phyloP scores from a whole-genome alignment of 2,888 invertebrate genomes.

The Apamea monoglypha region DNA sequence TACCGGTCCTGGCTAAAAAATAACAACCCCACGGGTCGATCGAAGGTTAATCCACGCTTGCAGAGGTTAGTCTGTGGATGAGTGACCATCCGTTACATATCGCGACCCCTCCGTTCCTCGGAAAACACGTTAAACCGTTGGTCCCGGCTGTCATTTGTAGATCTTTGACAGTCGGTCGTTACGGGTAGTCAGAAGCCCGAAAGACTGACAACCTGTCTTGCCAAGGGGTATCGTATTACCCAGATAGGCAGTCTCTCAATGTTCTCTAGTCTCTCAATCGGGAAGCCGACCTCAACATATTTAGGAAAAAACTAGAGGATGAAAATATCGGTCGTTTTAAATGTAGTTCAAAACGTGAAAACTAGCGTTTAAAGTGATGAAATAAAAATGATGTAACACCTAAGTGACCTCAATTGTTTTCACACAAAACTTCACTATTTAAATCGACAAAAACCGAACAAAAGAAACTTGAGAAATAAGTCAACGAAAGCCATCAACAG shows the following conservation, averaged over 20 bases:
- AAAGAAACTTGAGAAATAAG: conserved; percentile 50
- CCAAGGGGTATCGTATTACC: background rate
- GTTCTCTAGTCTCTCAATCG: too few relatives aligned
- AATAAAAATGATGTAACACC: background rate
- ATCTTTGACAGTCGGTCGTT: background rate
- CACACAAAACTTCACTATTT: conserved; percentile 30
- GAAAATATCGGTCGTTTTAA: background rate
- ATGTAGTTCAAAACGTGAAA: background rate
- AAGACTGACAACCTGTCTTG: background rate
- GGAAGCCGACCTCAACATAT: background rate
- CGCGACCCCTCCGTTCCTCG: background rate
- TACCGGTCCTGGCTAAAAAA: background rate
- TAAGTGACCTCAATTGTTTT: conserved; percentile 6
- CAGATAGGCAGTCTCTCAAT: background rate
- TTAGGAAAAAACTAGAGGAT: background rate
- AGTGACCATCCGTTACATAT: background rate
- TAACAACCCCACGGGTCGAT: background rate
- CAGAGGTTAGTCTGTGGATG: background rate
- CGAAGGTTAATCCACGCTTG: background rate
- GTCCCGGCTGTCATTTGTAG: background rate
- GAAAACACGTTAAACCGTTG: background rate
- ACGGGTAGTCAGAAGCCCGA: background rate
- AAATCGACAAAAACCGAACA: conserved; percentile 34
- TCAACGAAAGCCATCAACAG: conserved; percentile 59
- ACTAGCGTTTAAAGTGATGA: background rate